Evolutionary conservation across 35 echinoderm and acorn worm species (phyloP).

Genomic region (Apostichopus californicus): DNA sequence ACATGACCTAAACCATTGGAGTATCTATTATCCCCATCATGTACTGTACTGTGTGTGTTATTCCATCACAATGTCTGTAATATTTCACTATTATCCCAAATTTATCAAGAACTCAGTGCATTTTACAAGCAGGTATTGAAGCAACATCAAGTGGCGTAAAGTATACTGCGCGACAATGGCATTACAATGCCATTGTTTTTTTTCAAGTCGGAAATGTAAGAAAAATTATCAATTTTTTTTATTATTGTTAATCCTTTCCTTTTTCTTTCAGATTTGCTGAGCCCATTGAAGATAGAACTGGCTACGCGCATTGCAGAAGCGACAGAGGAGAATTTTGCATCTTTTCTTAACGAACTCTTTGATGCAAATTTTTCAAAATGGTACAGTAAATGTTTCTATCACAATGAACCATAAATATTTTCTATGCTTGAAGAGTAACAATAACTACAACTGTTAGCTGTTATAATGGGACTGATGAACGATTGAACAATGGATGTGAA

Average conservation of each 20-base stretch:
- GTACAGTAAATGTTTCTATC: conserved; percentile 45
- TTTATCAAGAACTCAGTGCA: neutral
- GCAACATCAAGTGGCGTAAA: neutral
- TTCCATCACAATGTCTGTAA: too few relatives aligned
- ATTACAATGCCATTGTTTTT: neutral
- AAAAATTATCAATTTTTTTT: neutral
- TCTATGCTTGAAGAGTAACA: neutral
- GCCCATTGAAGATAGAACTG: conserved; percentile 19
- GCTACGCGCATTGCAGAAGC: neutral
- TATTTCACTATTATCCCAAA: too few relatives aligned
- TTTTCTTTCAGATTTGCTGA: conserved; percentile 44
- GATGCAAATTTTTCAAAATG: conserved; percentile 50
- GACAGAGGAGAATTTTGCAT: conserved; percentile 31
- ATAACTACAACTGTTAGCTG: neutral
- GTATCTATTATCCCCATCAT: too few relatives aligned
- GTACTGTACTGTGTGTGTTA: too few relatives aligned
- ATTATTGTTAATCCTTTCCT: neutral
- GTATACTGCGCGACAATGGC: neutral
- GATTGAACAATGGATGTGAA: neutral
- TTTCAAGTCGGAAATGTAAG: neutral
- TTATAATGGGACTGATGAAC: conserved; percentile 5
- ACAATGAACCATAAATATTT: conserved; percentile 39
- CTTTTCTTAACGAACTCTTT: conserved; percentile 20
- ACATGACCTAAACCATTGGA: too few relatives aligned
- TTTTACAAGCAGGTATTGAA: neutral